Conservation (phyloP, 2,113 vertebrate genomes). For the Ailuropoda melanoleuca region DNA sequence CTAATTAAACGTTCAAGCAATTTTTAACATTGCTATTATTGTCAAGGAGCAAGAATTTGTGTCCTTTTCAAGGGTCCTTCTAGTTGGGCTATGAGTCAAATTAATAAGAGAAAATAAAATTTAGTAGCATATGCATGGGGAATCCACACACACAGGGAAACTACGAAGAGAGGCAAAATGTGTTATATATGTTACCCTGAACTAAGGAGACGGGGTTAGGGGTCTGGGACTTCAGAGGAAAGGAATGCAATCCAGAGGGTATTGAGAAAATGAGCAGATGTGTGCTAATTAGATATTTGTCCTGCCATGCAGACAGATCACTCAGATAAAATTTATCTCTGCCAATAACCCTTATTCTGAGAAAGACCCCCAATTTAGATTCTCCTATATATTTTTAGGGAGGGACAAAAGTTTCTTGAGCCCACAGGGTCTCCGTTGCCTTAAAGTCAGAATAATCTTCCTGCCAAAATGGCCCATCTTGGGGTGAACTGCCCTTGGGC, state of each 20-base stretch:
- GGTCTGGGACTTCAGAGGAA: background rate
- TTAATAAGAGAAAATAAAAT: background rate
- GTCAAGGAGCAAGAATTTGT: background rate
- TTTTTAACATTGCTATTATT: background rate
- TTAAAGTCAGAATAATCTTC: background rate
- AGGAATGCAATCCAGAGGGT: background rate
- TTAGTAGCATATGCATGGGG: background rate
- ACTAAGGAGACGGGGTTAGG: background rate
- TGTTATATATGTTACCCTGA: background rate
- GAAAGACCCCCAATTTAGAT: background rate
- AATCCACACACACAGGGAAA: background rate
- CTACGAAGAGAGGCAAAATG: background rate
- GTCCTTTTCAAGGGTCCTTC: background rate
- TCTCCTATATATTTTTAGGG: background rate
- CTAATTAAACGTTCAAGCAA: background rate
- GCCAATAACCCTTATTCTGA: background rate
- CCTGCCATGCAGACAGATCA: background rate
- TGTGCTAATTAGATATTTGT: background rate
- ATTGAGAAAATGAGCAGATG: background rate
- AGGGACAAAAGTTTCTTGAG: background rate
- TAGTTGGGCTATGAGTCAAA: background rate
- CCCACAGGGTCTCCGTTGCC: background rate
- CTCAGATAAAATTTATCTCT: background rate
- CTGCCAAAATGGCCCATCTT: background rate
- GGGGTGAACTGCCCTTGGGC: background rate